Evolutionary conservation across 2,797 vertebrate species (phyloP).

Genomic region (Argya squamiceps): DNA sequence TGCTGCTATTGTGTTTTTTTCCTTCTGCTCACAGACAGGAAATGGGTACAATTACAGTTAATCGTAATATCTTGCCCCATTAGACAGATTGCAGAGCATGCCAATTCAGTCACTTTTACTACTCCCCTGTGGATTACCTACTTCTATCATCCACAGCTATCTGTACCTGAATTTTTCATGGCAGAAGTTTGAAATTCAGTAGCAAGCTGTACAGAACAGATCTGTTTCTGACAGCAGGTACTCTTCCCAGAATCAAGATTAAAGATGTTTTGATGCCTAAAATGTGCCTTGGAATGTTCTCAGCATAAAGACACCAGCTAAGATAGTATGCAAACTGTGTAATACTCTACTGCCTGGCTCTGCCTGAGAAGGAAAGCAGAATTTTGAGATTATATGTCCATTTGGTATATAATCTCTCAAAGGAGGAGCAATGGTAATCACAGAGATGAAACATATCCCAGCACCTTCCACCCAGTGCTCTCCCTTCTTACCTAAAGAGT

Average conservation of each 20-base stretch:
- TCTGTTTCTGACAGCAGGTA: neutral
- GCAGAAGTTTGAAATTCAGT: neutral
- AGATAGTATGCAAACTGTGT: neutral
- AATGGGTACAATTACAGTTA: neutral
- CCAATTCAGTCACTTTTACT: constrained; percentile 6
- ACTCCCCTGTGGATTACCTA: neutral
- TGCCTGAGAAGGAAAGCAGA: neutral
- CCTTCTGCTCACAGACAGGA: neutral
- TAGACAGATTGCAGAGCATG: neutral
- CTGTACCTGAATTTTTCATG: neutral
- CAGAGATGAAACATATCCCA: neutral
- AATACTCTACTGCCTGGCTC: neutral
- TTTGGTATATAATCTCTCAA: neutral
- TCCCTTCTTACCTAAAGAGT: neutral
- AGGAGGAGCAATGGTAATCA: neutral
- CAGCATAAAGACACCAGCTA: neutral
- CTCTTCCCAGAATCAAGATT: neutral
- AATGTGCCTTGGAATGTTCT: neutral
- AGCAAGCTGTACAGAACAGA: neutral
- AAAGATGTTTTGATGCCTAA: neutral
- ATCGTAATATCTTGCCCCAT: constrained; percentile 14
- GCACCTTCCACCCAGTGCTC: neutral
- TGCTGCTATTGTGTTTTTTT: neutral
- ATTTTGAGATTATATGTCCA: neutral
- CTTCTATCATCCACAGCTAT: neutral